Evolutionary conservation across 2,113 vertebrate species (phyloP), one percentile per base, ranked within the genome.

Genomic region (Capreolus pygargus): DNA sequence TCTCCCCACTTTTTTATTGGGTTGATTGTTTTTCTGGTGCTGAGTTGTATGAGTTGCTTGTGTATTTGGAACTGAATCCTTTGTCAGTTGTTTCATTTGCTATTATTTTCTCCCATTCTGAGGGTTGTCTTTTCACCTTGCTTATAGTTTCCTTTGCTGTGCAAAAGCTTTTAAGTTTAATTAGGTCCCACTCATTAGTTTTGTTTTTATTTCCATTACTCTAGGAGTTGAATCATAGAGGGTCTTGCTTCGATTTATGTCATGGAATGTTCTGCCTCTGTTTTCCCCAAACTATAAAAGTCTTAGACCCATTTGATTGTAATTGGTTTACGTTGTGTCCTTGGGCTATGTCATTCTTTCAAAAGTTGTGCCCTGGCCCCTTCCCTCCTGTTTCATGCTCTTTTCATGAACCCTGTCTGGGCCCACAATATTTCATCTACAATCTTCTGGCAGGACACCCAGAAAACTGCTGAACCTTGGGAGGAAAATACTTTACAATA

Each of bases 301-400:
- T 67, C 33, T 67, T 67, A 36, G 64, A 36, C 33, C n/a, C 4
- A 67, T 67, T 67, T 67, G 8, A 67, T 67, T 67, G 36, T 36
- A 67, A 67, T 5, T 21, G n/a, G 64, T 36, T 67, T 70, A 36
- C 0, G 0, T 21, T 70, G 1, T 70, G n/a, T 21, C 64, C 17
- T 70, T 70, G n/a, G 64, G n/a, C 64, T 70, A 21, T 36, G n/a
- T 21, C 64, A 70, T 70, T 67, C 64, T 67, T 21, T 21, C 9
- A 70, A 36, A 67, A 36, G n/a, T 67, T 70, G n/a, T 70, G n/a
- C 64, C 17, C 64, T 70, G 64, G 8, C n/a, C 64, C 17, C 64
- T 36, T 70, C 4, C 8, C 9, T 70, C n/a, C 64, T 70, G n/a
- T 36, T 36, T 67, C 17, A 67, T 21, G 64, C 64, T 70, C 1